Conservation (phyloP, 2,113 vertebrate genomes). For the Holacanthus passer region DNA sequence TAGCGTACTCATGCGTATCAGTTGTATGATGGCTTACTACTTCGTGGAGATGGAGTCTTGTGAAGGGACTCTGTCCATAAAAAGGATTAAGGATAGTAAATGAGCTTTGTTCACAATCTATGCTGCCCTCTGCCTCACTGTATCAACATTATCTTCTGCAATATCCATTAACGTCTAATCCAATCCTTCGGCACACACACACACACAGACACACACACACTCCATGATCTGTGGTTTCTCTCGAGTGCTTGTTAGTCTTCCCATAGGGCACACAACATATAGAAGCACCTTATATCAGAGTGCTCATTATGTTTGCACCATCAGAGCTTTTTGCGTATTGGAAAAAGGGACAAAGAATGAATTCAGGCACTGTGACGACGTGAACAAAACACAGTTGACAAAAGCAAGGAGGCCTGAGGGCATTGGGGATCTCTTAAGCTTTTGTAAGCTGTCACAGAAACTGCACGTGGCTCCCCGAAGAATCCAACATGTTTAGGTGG, state of each 20-base stretch:
- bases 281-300: constrained; percentile 30
- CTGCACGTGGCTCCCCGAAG: neutral
- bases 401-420: constrained; percentile 12
- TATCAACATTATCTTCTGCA: constrained; percentile 17
- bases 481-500: neutral
- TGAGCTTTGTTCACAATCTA: constrained; percentile 41
- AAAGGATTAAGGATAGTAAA: constrained; percentile 47
- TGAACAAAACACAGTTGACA: constrained; percentile 38
- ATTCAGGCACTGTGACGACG: neutral
- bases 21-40: constrained; percentile 30
- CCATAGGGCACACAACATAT: constrained; percentile 29
- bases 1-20: neutral
- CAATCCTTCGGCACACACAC: neutral
- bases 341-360: constrained; percentile 17
- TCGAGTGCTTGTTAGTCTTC: constrained; percentile 41
- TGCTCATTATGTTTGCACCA: constrained; percentile 38
- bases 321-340: constrained; percentile 22
- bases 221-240: constrained; percentile 21
- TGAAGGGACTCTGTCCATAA: constrained; percentile 22
- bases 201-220: neutral
- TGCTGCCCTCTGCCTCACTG: constrained; percentile 9
- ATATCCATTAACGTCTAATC: constrained; percentile 39
- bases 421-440: constrained; percentile 23
- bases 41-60: neutral
- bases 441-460: constrained; percentile 17